Percentiles rank a stretch among this genome's conserved stretches.
Evolutionary conservation across 2,113 vertebrate genomes (phyloP).

Genomic region (Triplophysa tibetana): DNA sequence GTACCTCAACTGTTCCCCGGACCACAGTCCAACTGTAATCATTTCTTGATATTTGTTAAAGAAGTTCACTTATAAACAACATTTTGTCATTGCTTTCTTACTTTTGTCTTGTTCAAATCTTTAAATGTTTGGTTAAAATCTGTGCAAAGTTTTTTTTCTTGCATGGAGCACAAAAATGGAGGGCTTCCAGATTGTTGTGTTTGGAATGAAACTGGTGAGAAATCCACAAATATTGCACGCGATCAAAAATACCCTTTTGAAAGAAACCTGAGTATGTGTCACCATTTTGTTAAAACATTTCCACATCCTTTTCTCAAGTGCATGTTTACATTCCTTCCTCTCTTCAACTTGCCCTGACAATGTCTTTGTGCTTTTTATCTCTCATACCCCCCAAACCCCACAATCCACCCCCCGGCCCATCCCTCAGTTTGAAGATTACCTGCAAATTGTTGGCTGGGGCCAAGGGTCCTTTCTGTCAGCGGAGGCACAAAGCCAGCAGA

Average conservation of each 20-base stretch:
- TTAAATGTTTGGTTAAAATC: too few relatives aligned
- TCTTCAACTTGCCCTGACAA: slow-evolving; percentile 59
- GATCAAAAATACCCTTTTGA: not conserved
- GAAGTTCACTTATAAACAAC: not conserved
- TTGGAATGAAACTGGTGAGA: not conserved
- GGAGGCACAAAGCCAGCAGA: slow-evolving; percentile 60
- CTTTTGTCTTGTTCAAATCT: too few relatives aligned
- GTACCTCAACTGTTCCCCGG: slow-evolving; percentile 16
- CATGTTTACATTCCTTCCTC: slow-evolving; percentile 62
- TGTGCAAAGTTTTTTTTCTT: too few relatives aligned
- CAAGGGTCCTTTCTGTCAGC: slow-evolving; percentile 58
- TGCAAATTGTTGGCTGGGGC: slow-evolving; percentile 64
- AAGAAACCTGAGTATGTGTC: slow-evolving; percentile 3
- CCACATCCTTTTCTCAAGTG: slow-evolving; percentile 55
- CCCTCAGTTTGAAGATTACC: slow-evolving; percentile 61
- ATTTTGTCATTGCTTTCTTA: not conserved
- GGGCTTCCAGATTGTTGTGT: not conserved
- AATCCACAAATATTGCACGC: not conserved
- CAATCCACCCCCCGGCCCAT: not conserved
- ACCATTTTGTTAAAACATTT: slow-evolving; percentile 41
- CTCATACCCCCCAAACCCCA: slow-evolving; percentile 48
- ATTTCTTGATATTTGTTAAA: not conserved
- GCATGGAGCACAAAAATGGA: too few relatives aligned
- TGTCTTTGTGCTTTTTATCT: slow-evolving; percentile 55
- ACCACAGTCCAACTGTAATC: not conserved